Evolutionary conservation across 2,113 vertebrate genomes (phyloP).

Genomic region (Plectropomus leopardus): DNA sequence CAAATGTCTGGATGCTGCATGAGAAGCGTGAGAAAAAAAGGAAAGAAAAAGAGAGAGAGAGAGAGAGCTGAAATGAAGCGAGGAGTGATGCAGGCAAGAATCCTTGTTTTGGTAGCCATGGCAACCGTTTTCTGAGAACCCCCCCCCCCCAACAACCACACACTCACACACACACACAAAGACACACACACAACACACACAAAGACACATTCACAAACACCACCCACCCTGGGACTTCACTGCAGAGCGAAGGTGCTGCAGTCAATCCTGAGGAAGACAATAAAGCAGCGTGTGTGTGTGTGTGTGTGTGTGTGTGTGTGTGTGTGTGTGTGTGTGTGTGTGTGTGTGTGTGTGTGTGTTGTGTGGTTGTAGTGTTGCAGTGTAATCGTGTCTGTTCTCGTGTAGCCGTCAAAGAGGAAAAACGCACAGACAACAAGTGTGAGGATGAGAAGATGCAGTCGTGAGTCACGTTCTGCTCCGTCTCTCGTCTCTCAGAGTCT

Average conservation of each 20-base stretch:
- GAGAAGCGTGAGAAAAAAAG: constrained; percentile 19
- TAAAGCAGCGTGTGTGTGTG: constrained; percentile 6
- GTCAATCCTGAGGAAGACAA: constrained; percentile 23
- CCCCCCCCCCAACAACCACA: neutral
- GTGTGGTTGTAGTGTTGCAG: neutral
- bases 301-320: no score
- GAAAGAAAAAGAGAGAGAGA: constrained; percentile 18
- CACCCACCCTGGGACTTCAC: constrained; percentile 67
- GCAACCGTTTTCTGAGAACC: constrained; percentile 82
- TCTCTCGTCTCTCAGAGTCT: neutral
- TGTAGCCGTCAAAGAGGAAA: neutral
- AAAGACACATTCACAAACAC: neutral
- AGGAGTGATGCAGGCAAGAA: constrained; percentile 80
- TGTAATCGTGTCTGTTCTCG: neutral
- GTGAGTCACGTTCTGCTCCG: constrained; percentile 18
- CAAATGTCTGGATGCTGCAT: constrained; percentile 26
- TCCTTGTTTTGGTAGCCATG: constrained; percentile 87
- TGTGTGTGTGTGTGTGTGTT: neutral
- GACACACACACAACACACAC: constrained; percentile 30
- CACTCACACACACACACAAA: constrained; percentile 19
- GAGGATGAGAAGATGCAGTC: neutral
- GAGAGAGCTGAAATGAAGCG: constrained; percentile 25
- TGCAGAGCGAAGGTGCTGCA: constrained; percentile 63
- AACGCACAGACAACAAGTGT: neutral
- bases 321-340: constrained; percentile 3